Conservation (phyloP, 2,888 invertebrate genomes). For the Tenthredo livida region DNA sequence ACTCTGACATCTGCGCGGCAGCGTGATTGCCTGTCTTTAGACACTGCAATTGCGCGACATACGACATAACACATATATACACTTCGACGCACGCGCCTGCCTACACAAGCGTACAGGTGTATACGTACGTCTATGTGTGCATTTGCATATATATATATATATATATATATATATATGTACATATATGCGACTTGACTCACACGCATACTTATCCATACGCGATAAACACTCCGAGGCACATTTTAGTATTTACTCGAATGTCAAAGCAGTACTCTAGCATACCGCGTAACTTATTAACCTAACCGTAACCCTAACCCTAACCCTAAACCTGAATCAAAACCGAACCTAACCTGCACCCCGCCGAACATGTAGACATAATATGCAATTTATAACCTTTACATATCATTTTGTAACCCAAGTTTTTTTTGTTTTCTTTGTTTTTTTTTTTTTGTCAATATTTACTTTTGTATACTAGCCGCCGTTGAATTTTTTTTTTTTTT, state of each 20-base stretch:
- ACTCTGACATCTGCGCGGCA: conserved; percentile 34
- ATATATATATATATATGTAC: too few species aligned
- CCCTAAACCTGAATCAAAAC: not conserved
- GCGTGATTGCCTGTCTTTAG: conserved; percentile 39
- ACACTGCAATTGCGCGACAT: conserved; percentile 28
- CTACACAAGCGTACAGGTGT: not conserved
- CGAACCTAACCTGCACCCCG: not conserved
- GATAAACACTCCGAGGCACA: conserved; percentile 44
- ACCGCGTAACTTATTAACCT: not conserved
- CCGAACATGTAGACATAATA: not conserved
- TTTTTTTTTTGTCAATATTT: not conserved
- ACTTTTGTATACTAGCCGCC: not conserved
- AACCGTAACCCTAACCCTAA: not conserved
- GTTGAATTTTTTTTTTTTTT: not conserved
- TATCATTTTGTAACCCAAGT: not conserved
- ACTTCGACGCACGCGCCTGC: conserved; percentile 1
- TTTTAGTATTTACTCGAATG: conserved; percentile 35
- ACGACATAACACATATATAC: not conserved
- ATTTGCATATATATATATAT: too few species aligned
- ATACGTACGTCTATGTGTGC: not conserved
- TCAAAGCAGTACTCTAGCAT: conserved; percentile 24
- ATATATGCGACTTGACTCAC: not conserved
- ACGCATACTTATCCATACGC: not conserved
- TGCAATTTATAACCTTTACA: not conserved
- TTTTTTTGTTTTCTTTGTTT: not conserved